Base-by-base conservation (phyloP, 2,888 invertebrate species). In the Scaptomyza cyrtandrae region DNA sequence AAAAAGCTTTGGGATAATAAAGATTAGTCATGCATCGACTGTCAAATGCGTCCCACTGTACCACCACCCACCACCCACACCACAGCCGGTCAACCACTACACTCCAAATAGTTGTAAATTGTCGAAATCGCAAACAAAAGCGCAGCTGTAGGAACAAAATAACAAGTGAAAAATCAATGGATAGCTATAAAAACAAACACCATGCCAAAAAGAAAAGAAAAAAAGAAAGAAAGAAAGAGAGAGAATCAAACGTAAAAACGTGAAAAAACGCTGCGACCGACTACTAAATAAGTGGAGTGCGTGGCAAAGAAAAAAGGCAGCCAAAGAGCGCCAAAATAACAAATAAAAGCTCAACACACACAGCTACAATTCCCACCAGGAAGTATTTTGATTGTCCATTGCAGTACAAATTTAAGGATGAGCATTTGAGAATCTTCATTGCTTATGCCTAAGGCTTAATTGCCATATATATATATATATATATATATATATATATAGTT, bases 31-130 rank as follows among this genome's bases (percentile, higher is more conserved):
- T 29, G 29, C 7, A 29, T 29, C 29, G 7, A 29, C 29, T 29
- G 7, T 29, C 29, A 29, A 0, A 29, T 29, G n/a, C n/a, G 37
- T 16, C 5, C 76, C 70, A 65, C 59, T 58, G 65, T 82, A 54
- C 50, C 45, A 19, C 35, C 35, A 29, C 11, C 13, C 33, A 29
- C 35, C 52, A 19, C n/a, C 27, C 24, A 19, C 49, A 3, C 3
- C 4, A 1, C 39, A 41, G 0, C 33, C 49, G 16, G 7, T 35
- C 33, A 35, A 1, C 31, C 45, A 33, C n/a, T 33, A 10, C 33
- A 33, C 35, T 33, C 62, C 62, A 67, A 78, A 80, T 78, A 80
- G 79, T 78, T 78, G 83, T 68, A 80, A 78, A 85, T 75, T 71
- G 75, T 65, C 60, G 65, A 63, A 78, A 78, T 53, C 62, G 41